phyloP scores from a whole-genome alignment of 2,113 vertebrate genomes.

The Xiphias gladius region DNA sequence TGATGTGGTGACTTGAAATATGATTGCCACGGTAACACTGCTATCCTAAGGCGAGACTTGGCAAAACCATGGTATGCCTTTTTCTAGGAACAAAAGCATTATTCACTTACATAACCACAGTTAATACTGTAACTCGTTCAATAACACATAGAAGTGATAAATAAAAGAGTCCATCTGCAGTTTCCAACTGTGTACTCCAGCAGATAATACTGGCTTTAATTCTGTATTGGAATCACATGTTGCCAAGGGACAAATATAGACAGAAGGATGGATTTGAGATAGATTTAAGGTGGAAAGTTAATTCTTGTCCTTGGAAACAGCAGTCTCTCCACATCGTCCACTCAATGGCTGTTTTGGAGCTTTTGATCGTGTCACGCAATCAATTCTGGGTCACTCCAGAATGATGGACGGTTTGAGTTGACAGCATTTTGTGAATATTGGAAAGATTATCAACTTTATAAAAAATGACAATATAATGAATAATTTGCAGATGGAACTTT shows the following conservation, averaged over 20 bases:
- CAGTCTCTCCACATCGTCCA: background rate
- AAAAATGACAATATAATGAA: no score
- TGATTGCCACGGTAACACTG: background rate
- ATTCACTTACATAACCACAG: no score
- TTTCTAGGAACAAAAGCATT: no score
- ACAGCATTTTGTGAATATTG: background rate
- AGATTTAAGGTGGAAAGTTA: background rate
- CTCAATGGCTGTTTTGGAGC: background rate
- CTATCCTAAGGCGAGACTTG: background rate
- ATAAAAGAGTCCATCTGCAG: no score
- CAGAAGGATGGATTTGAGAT: conserved; percentile 1
- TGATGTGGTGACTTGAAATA: background rate
- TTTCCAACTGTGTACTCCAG: no score
- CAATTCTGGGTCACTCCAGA: background rate
- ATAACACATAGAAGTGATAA: background rate
- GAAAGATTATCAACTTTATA: background rate
- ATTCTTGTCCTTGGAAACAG: background rate
- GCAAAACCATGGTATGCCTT: background rate
- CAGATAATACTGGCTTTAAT: background rate
- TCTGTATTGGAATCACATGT: background rate
- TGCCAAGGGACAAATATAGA: background rate
- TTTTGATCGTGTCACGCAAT: background rate
- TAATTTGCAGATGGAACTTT: no score
- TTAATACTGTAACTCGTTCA: background rate
- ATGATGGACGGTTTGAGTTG: background rate